Base-by-base conservation (phyloP, 23 tunicate species). In the Phallusia fumigata region DNA sequence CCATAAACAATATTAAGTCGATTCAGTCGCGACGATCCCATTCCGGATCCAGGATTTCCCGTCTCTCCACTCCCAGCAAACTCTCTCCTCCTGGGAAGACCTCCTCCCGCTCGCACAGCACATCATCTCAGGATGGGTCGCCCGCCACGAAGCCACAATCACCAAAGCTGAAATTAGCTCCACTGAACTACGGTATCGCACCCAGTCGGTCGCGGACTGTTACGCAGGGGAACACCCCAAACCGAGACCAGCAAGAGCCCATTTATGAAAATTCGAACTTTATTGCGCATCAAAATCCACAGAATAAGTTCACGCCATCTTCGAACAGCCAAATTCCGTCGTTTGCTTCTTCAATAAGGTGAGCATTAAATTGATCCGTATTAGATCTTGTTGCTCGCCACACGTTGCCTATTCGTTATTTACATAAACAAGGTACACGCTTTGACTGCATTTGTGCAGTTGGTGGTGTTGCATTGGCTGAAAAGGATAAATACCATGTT, bases 131-230 rank as follows among this genome's bases (percentile, higher is more conserved):
- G 28, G 69, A 58, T 16, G 69, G 69, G 15, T 58, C 69, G 1
- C 69, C 69, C 28, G 31, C 88, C 0, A 31, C 88, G 22, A 36
- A 19, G 53, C 30, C 64, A 35, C 76, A 50, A 18, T 52, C 53
- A 50, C 78, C 58, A 15, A 83, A 72, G 52, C 64, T 73, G 0
- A 88, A 79, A 65, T 74, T 88, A 1, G 92, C 92, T 36, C 92
- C 92, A 11, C 80, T 88, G 65, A 82, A 77, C 51, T 82, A 88
- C 78, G 92, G 92, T 0, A 11, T 76, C 0, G 69, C 44, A 12
- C 87, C 75, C 18, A 33, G 2, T 1, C 30, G 45, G 11, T 53
- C 83, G 6, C 21, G 33, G 28, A 11, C 77, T 21, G 22, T 31
- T 32, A 11, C 22, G 12, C 33, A 30, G 33, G 58, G 36, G 11